Evolutionary conservation across 2,113 vertebrate genomes (phyloP).

Genomic region (Gopherus evgoodei): DNA sequence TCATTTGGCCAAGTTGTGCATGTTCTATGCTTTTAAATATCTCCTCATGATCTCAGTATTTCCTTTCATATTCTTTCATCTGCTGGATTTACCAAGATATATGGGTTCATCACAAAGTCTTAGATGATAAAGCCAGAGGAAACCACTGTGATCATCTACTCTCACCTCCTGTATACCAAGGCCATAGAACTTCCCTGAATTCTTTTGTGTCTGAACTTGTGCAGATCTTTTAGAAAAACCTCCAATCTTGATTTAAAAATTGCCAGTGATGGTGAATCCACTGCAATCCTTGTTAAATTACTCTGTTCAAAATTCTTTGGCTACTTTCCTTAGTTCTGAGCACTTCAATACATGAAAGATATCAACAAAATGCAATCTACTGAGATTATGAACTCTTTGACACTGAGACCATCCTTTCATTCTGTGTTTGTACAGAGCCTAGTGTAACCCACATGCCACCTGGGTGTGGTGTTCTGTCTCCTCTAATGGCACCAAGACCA

Average conservation of each 20-base stretch:
- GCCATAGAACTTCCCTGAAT: neutral
- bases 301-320: neutral
- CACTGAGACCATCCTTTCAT: neutral
- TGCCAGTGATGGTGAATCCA: neutral
- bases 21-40: neutral
- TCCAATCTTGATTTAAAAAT: neutral
- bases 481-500: too few relatives aligned
- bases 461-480: too few relatives aligned
- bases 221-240: neutral
- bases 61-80: neutral
- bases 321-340: neutral
- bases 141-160: neutral
- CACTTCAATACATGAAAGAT: neutral
- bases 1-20: neutral
- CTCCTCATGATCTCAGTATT: neutral
- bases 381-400: neutral
- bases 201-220: neutral
- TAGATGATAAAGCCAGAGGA: neutral
- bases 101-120: neutral
- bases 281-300: neutral
- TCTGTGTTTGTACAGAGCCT: rapidly evolving
- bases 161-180: neutral
- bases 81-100: neutral
- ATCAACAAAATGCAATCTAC: neutral
- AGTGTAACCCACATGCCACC: too few relatives aligned